Percentiles rank a stretch among this genome's conserved stretches.
Conservation (phyloP, 1,140 invertebrate genomes). For the Megathymus violae region DNA sequence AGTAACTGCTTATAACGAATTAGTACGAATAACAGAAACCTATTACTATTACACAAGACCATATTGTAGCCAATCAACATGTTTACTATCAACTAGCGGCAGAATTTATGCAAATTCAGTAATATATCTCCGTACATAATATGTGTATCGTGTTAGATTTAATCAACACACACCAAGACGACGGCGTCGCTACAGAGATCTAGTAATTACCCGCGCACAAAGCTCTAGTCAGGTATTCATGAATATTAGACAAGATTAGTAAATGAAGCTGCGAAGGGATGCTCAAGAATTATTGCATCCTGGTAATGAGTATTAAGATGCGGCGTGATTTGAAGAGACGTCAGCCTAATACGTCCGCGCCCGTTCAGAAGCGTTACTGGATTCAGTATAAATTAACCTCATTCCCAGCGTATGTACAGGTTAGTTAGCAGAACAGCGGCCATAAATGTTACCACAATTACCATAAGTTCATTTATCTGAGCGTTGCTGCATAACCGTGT, state of each 20-base stretch:
- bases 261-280: constrained; percentile 1
- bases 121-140: neutral
- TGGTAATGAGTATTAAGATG: neutral
- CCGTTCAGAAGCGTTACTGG: too few species aligned
- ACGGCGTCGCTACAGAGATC: neutral
- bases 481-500: too few species aligned
- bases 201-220: constrained; percentile 9
- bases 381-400: too few species aligned
- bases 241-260: constrained; percentile 2
- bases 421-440: too few species aligned
- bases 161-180: constrained; percentile 7
- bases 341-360: too few species aligned
- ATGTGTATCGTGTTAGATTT: constrained; percentile 10
- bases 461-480: too few species aligned
- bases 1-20: too few species aligned
- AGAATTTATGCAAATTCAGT: constrained; percentile 9
- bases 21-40: constrained; percentile 1
- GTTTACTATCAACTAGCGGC: neutral
- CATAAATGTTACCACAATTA: too few species aligned
- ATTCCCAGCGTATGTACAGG: too few species aligned
- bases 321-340: neutral
- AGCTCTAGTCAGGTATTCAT: constrained; percentile 4
- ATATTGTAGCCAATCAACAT: neutral
- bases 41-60: neutral
- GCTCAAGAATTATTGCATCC: too few species aligned